Evolutionary conservation across 2,113 vertebrate species (phyloP), one percentile per base, ranked within the genome.

Genomic region (Mobula hypostoma): DNA sequence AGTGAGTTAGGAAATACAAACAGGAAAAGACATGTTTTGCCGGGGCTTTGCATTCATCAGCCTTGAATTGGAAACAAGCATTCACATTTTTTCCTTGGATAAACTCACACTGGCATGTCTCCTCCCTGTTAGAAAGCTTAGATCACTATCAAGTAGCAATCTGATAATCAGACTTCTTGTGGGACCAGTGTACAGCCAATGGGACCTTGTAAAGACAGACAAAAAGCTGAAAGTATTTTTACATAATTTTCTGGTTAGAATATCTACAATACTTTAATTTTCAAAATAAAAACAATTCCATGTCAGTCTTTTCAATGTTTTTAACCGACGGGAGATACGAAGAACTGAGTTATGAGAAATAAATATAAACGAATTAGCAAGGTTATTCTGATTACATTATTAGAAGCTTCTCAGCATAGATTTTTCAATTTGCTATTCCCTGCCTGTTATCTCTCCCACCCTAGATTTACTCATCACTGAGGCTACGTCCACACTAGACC

Each of bases 331-430:
- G n/a, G 40, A 58, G 82, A 85, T 85, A 8, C 48, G 14, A 88
- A 32, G 85, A 66, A 66, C 21, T 66, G 61, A 19, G 29, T 88
- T 88, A 88, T 66, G 61, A 88, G 66, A 15, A 87, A 87, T 63
- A 88, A 88, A 88, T 88, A 27, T 61, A 61, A 87, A 87, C 56
- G 58, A 85, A 61, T 48, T 24, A 85, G 82, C 82, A 88, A 88
- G 61, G 85, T 63, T 61, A 88, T 88, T 66, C 58, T 66, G 29
- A 88, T 88, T 88, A 66, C 61, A 61, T 88, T 88, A 66, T 66
- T 88, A 19, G 58, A 88, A 88, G 61, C 61, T 66, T 14, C 61
- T 63, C 85, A 88, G 61, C 85, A 88, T 6, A 66, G 58, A 3
- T 29, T 66, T n/a, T 17, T n/a, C 85, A 66, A 3, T n/a, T 61